These are phyloP conservation scores for Danaus chrysippus DNA, from an alignment of 2,888 invertebrate genomes.

Conservation along the genomic window DNA sequence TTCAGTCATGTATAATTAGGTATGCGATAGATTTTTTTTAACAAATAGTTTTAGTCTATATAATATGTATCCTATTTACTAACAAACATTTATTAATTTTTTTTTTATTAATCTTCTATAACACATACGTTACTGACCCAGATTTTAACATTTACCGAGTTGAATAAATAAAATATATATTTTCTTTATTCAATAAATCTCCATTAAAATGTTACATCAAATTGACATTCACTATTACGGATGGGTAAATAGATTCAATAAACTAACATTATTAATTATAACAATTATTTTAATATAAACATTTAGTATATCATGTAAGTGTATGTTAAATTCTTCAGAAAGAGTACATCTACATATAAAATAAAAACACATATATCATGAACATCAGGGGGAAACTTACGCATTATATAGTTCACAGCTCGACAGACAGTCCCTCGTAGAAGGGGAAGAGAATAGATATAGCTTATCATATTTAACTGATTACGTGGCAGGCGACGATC, in stretches of 20 bases:
- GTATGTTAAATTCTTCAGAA: conserved; percentile 23
- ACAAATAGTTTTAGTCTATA: too few relatives aligned
- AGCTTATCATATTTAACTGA: conserved; percentile 7
- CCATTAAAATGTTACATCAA: conserved; percentile 19
- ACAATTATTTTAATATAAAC: conserved; percentile 28
- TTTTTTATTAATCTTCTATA: too few relatives aligned
- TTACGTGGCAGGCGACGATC: conserved; percentile 14
- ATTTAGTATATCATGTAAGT: conserved; percentile 18
- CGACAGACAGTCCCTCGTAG: conserved; percentile 17
- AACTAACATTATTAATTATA: conserved; percentile 15
- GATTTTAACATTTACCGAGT: too few relatives aligned
- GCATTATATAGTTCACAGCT: conserved; percentile 25
- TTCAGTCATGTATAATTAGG: too few relatives aligned
- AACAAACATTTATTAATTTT: too few relatives aligned
- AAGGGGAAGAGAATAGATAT: not conserved
- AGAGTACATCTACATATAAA: conserved; percentile 23
- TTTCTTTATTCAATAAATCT: not conserved
- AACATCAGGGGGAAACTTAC: conserved; percentile 20
- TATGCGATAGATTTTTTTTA: too few relatives aligned
- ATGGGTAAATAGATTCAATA: conserved; percentile 9
- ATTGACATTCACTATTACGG: conserved; percentile 17
- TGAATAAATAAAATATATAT: too few relatives aligned
- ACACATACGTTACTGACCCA: too few relatives aligned
- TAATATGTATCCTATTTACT: too few relatives aligned
- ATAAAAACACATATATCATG: conserved; percentile 18